Evolutionary conservation across 1,140 invertebrate species (phyloP), one percentile per base, ranked within the genome.

Genomic region (Pristionchus pacificus): DNA sequence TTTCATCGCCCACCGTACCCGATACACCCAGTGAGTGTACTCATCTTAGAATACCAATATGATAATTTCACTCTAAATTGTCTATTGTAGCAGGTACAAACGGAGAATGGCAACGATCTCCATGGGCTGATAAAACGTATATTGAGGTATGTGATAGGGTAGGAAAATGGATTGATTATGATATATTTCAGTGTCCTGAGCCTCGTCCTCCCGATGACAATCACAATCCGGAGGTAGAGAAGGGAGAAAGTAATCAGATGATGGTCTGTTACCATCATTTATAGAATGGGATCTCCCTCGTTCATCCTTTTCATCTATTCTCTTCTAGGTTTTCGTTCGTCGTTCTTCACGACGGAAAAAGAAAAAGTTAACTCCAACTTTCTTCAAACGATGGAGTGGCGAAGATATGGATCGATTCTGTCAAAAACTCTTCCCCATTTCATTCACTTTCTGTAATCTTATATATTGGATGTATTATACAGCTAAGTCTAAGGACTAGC

Each of bases 331-430:
- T n/a, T n/a, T n/a, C n/a, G n/a, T n/a, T n/a, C 25, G 71, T 10
- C 27, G 62, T 6, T 60, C 59, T 25, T 73, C 71, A 55, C 67
- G 74, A 57, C 60, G 64, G 64, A 33, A 68, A 71, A 71, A 62
- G 59, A 63, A 57, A 49, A 82, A 78, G 64, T 61, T 79, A 55
- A 63, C 77, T 15, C 74, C 78, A 24, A 80, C 80, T 60, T 31
- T 84, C 59, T 84, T 82, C 65, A 70, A 74, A 58, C 83, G 78
- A 67, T 82, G 80, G 80, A 84, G 77, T 24, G 80, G 83, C n/a
- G 81, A 84, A 49, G 80, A 82, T 62, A 73, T 82, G 82, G 80
- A 82, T 68, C 65, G 80, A 70, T 84, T 82, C 64, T 82, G 82
- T 62, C 80, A 83, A 67, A 83, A 83, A 75, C 65, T 78, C 1